Evolutionary conservation across 2,888 invertebrate species (phyloP).

Genomic region (Endomychus coccineus): DNA sequence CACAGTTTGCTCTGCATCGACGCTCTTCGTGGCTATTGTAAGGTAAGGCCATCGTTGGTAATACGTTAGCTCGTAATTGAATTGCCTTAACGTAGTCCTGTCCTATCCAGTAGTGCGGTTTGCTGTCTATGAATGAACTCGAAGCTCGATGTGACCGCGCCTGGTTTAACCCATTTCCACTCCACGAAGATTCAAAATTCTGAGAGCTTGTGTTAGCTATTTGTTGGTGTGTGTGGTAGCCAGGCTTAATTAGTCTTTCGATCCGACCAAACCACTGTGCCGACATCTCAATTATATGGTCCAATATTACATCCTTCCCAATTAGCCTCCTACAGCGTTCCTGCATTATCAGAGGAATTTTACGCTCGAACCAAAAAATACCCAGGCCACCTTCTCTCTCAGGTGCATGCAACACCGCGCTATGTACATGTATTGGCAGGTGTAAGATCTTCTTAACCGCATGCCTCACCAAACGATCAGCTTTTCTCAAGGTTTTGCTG

Average conservation of each 20-base stretch:
- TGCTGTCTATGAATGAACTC: no score
- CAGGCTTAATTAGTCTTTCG: neutral
- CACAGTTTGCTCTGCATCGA: no score
- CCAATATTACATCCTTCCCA: neutral
- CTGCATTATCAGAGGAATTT: slow-evolving; percentile 5
- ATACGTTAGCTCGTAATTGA: no score
- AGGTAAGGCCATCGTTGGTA: no score
- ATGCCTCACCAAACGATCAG: slow-evolving; percentile 1
- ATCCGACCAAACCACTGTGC: slow-evolving; percentile 1
- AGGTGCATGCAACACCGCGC: slow-evolving; percentile 2
- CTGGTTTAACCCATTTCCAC: no score
- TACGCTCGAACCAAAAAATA: slow-evolving; percentile 1
- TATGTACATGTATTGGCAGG: neutral
- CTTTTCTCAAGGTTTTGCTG: slow-evolving; percentile 1
- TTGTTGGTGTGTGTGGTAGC: no score
- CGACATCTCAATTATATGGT: neutral
- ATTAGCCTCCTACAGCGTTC: neutral
- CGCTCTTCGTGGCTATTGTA: no score
- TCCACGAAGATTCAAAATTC: no score
- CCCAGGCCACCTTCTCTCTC: neutral
- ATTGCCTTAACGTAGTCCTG: no score
- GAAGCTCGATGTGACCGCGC: no score
- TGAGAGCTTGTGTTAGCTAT: no score
- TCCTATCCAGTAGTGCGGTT: no score
- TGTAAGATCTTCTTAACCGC: slow-evolving; percentile 2